A percentile compares a stretch with the other conserved stretches of the same genome.
Evolutionary conservation across 1,140 invertebrate species (phyloP).

Genomic region (Zophobas atratus): DNA sequence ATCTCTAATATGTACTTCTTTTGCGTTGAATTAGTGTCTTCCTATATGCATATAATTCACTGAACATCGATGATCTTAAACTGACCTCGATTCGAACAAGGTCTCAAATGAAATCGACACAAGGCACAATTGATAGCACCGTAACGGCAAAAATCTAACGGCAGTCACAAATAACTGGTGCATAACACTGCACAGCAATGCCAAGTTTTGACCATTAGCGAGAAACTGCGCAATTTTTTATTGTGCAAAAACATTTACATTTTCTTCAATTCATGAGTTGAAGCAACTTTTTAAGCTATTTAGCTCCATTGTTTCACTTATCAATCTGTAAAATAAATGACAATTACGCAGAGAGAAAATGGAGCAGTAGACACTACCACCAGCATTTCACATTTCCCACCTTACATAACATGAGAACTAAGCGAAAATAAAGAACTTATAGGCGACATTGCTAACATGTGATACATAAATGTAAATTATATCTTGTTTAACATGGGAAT

Average conservation of each 20-base stretch:
- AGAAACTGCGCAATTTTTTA: constrained; percentile 23
- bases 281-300: background rate
- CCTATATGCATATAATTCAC: constrained; percentile 17
- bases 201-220: background rate
- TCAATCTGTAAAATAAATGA: background rate
- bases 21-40: background rate
- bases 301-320: constrained; percentile 26
- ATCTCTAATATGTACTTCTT: background rate
- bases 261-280: background rate
- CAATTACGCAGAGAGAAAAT: constrained; percentile 18
- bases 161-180: constrained; percentile 22
- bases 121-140: constrained; percentile 20
- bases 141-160: constrained; percentile 29
- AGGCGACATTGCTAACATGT: constrained; percentile 14
- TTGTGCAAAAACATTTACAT: constrained; percentile 22
- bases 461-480: constrained; percentile 40
- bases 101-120: constrained; percentile 14
- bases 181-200: constrained; percentile 4
- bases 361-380: background rate
- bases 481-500: constrained; percentile 32
- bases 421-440: constrained; percentile 20
- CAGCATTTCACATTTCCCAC: constrained; percentile 27
- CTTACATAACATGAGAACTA: constrained; percentile 33
- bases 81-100: constrained; percentile 2
- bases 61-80: constrained; percentile 8